phyloP scores from a whole-genome alignment of 2,113 vertebrate species.

The Nycticebus coucang region DNA sequence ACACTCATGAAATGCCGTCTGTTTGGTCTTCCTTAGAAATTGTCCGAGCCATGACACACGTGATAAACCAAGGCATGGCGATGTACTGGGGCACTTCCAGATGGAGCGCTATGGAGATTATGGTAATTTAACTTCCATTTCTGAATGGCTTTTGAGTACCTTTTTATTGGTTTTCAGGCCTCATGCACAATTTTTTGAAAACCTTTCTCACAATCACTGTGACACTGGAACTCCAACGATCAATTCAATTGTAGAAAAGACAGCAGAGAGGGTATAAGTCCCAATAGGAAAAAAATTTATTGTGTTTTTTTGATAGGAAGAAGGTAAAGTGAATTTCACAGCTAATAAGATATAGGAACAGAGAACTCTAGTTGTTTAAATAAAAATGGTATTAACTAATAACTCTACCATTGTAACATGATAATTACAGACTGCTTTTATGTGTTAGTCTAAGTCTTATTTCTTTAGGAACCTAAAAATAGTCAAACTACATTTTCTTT shows the following conservation, averaged over 20 bases:
- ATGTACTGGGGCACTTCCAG: conserved; percentile 99
- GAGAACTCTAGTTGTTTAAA: background rate
- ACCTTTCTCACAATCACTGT: background rate
- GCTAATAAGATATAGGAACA: background rate
- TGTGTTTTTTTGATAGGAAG: background rate
- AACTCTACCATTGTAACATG: background rate
- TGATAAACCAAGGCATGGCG: conserved; percentile 98
- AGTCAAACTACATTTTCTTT: background rate
- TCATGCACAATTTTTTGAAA: background rate
- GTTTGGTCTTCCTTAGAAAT: conserved; percentile 88
- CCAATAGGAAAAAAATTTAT: background rate
- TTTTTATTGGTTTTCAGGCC: background rate
- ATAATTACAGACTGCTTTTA: background rate
- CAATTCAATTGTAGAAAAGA: background rate
- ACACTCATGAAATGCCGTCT: background rate
- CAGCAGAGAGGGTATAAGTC: background rate
- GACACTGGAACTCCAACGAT: background rate
- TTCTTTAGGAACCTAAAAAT: conserved; percentile 15
- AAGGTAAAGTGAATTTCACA: background rate
- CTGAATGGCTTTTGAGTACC: background rate
- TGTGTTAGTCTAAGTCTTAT: conserved; percentile 25
- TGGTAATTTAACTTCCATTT: conserved; percentile 85
- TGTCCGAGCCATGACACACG: conserved; percentile 96
- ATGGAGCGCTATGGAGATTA: conserved; percentile 99
- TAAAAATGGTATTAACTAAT: background rate